Evolutionary conservation across 2,797 vertebrate genomes (phyloP).

Genomic region (Amphiprion clarkii): DNA sequence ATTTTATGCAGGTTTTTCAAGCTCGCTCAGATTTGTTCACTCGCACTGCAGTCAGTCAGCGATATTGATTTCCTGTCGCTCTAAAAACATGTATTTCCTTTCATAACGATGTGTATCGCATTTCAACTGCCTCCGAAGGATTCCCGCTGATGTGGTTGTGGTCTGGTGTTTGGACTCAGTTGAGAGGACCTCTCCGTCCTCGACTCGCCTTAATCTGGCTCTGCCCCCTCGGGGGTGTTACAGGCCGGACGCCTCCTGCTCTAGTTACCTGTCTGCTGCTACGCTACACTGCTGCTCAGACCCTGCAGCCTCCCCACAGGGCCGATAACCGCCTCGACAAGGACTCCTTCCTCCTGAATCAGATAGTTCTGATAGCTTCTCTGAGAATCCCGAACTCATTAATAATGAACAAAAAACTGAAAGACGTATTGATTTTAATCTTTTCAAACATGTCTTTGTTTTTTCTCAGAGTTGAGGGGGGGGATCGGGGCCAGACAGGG

Average conservation of each 20-base stretch:
- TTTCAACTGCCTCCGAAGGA: slow-evolving; percentile 69
- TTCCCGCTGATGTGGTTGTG: slow-evolving; percentile 69
- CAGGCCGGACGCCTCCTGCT: slow-evolving; percentile 52
- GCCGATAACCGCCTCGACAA: slow-evolving; percentile 41
- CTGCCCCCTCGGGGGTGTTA: slow-evolving; percentile 40
- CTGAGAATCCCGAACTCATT: slow-evolving; percentile 69
- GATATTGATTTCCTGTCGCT: slow-evolving; percentile 77
- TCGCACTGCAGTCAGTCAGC: slow-evolving; percentile 72
- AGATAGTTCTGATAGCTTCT: slow-evolving; percentile 58
- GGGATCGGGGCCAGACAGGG: slow-evolving; percentile 12
- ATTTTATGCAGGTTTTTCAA: slow-evolving; percentile 81
- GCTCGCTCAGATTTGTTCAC: slow-evolving; percentile 75
- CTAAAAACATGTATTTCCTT: slow-evolving; percentile 78
- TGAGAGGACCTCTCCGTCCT: slow-evolving; percentile 37
- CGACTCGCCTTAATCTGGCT: slow-evolving; percentile 54
- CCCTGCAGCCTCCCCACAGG: slow-evolving; percentile 41
- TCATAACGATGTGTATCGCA: slow-evolving; percentile 69
- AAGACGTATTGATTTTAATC: slow-evolving; percentile 79
- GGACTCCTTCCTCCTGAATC: slow-evolving; percentile 56
- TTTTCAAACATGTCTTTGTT: slow-evolving; percentile 64
- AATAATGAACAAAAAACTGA: slow-evolving; percentile 71
- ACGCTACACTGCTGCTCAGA: slow-evolving; percentile 49
- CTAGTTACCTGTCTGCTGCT: slow-evolving; percentile 66
- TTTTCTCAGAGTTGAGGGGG: slow-evolving; percentile 9
- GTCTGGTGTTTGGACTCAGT: slow-evolving; percentile 60